These are phyloP conservation scores for Mamestra brassicae DNA, from an alignment of 2,888 invertebrate species.

Conservation along the genomic window DNA sequence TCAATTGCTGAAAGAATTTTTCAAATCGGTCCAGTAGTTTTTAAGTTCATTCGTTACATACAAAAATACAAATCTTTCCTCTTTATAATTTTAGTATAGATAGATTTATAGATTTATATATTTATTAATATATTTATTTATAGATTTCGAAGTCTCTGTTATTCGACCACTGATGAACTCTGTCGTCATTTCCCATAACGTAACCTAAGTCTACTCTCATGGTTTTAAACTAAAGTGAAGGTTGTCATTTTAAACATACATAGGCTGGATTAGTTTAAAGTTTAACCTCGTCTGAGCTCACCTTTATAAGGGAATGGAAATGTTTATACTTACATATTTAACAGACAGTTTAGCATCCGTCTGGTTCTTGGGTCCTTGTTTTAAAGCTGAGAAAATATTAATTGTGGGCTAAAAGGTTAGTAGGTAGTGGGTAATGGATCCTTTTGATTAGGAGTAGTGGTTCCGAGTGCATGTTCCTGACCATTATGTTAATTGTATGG, in stretches of 20 bases:
- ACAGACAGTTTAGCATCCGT: conserved; percentile 18
- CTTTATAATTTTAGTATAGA: too few species aligned
- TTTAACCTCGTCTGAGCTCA: conserved; percentile 40
- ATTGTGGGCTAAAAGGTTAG: not conserved
- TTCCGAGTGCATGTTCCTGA: too few species aligned
- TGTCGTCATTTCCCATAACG: conserved; percentile 18
- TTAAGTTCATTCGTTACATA: too few species aligned
- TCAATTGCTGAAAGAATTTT: too few species aligned
- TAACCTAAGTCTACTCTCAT: conserved; percentile 36
- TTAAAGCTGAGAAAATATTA: conserved; percentile 13
- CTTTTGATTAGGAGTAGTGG: not conserved
- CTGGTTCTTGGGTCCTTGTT: conserved; percentile 11
- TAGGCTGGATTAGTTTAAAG: conserved; percentile 60
- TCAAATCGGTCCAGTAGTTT: too few species aligned
- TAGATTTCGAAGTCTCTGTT: too few species aligned
- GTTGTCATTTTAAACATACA: conserved; percentile 61
- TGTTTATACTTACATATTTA: conserved; percentile 51
- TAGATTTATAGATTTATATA: too few species aligned
- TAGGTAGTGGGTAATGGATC: not conserved
- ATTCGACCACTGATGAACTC: not conserved
- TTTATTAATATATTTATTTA: too few species aligned
- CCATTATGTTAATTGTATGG: too few species aligned
- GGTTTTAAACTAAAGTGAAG: conserved; percentile 43
- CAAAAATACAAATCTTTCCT: too few species aligned
- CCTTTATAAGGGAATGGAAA: conserved; percentile 50